Evolutionary conservation across 37 sponge, comb jelly and placozoan species (phyloP).

Genomic region (Oscarella lobularis): DNA sequence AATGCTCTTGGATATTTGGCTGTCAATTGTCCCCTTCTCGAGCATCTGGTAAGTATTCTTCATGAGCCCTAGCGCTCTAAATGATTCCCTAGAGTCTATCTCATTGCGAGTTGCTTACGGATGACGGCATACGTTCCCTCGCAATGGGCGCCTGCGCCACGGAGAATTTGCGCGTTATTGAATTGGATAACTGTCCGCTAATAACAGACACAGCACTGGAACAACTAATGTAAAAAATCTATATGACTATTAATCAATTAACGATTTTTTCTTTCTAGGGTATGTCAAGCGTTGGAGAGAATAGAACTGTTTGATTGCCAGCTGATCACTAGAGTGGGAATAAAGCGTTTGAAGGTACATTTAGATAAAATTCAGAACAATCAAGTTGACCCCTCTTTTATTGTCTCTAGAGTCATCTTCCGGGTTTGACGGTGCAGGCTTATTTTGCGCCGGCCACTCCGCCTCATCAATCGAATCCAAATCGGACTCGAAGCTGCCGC

Average conservation of each 20-base stretch:
- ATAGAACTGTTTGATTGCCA: conserved; percentile 87
- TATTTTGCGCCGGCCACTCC: conserved; percentile 74
- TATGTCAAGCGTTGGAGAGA: conserved; percentile 38
- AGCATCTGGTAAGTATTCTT: conserved; percentile 59
- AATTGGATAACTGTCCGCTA: conserved; percentile 94
- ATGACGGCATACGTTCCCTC: conserved; percentile 60
- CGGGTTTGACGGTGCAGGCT: conserved; percentile 64
- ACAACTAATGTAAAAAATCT: conserved; percentile 49
- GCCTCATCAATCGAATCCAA: conserved; percentile 14
- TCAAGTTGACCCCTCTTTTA: neutral
- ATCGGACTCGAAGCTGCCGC: conserved; percentile 27
- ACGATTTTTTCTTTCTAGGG: conserved; percentile 22
- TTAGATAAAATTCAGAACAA: too few species aligned
- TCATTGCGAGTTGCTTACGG: conserved; percentile 89
- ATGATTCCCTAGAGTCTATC: conserved; percentile 46
- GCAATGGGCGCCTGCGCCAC: conserved; percentile 37
- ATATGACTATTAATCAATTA: neutral
- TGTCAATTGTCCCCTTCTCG: conserved; percentile 52
- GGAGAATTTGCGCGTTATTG: conserved; percentile 61
- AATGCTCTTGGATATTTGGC: conserved; percentile 49
- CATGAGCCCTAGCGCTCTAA: conserved; percentile 1
- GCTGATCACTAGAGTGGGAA: conserved; percentile 59
- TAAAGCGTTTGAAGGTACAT: conserved; percentile 56
- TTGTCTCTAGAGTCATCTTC: conserved; percentile 26
- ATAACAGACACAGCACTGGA: conserved; percentile 80